Conservation (phyloP, 2,888 invertebrate genomes). For the Andrena dorsata region DNA sequence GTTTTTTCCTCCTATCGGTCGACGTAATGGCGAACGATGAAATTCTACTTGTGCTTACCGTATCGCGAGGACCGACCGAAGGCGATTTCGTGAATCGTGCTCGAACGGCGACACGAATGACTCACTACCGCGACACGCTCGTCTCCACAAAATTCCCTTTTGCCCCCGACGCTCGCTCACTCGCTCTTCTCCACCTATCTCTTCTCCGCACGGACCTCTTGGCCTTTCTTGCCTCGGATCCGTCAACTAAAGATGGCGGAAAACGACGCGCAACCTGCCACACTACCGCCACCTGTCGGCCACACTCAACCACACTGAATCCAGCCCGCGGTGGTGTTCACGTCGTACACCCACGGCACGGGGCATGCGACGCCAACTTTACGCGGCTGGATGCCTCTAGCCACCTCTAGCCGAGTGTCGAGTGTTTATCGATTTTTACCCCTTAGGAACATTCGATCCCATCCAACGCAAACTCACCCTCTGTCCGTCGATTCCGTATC, state of each 20-base stretch:
- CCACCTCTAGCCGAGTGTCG: neutral
- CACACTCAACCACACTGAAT: conserved; percentile 44
- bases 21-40: conserved; percentile 52
- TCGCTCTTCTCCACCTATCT: conserved; percentile 60
- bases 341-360: neutral
- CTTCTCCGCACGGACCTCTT: conserved; percentile 64
- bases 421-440: conserved; percentile 57
- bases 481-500: conserved; percentile 9
- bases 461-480: conserved; percentile 12
- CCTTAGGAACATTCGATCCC: conserved; percentile 40
- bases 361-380: conserved; percentile 15
- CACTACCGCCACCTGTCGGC: conserved; percentile 70
- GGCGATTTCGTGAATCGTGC: conserved; percentile 65
- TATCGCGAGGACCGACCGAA: conserved; percentile 63
- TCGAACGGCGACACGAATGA: conserved; percentile 62
- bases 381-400: conserved; percentile 19
- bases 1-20: conserved; percentile 38
- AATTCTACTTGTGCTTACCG: conserved; percentile 64
- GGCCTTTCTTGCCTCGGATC: conserved; percentile 59
- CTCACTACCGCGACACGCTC: conserved; percentile 64
- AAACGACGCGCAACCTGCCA: conserved; percentile 75
- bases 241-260: conserved; percentile 79
- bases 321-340: conserved; percentile 54
- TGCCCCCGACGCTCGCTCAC: conserved; percentile 56
- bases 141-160: conserved; percentile 69